Evolutionary conservation across 2,797 vertebrate species (phyloP), one percentile per base, ranked within the genome.

Genomic region (Salmo trutta): DNA sequence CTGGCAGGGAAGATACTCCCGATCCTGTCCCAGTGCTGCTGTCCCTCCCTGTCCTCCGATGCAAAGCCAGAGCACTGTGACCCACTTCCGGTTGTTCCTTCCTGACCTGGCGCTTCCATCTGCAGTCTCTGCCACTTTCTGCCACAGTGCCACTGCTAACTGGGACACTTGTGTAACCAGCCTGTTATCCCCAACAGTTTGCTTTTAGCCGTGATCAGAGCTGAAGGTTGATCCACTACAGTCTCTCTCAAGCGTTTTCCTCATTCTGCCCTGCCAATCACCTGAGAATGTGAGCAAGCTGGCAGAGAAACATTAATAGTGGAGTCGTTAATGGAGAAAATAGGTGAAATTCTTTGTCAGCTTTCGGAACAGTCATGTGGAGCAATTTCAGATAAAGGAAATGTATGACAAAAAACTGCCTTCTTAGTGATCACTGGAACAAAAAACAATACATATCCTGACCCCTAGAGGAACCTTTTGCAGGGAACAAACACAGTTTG

Each of bases 51-150:
- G 51, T n/a, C 62, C 62, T 78, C 70, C 65, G 53, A 41, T 36
- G 29, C 21, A 53, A 68, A 72, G 77, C 41, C 31, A 81, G 80
- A 65, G 75, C 78, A 81, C 70, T 78, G 36, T 89, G 90, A 92
- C 41, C 41, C 41, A 89, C 83, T 91, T 93, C 77, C 75, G 76
- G 73, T 31, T 74, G 84, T 79, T 83, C 78, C 41, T 75, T 76
- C 71, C 75, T 81, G 78, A 81, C 81, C 83, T 69, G 31, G 56
- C n/a, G 1, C 47, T 69, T n/a, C 74, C 41, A 77, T 70, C 17
- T 56, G 52, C 69, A 54, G 72, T 53, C 52, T 21, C 5, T 41
- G 21, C 29, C 41, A 47, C 41, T 47, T 47, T 47, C 10, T 47
- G 41, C 41, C 10, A 47, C 10, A 47, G 41, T 47, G 41, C 41